phyloP scores from a whole-genome alignment of 2,888 invertebrate species.

The Athripsodes cinereus region DNA sequence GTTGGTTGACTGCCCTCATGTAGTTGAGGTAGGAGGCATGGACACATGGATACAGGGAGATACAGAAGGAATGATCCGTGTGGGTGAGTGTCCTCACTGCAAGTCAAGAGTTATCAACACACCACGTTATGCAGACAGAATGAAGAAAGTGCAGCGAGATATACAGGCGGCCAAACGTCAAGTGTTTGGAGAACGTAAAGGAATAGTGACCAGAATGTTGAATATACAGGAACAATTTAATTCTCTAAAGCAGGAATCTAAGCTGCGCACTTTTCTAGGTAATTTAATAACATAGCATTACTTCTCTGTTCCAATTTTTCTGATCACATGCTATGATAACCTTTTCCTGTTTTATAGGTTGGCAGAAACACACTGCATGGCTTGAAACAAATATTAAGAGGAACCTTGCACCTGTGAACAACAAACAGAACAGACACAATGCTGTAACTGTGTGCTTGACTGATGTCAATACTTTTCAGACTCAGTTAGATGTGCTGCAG shows the following conservation, averaged over 20 bases:
- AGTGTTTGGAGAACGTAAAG: conserved; percentile 29
- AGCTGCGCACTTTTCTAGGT: too few species aligned
- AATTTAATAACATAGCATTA: too few species aligned
- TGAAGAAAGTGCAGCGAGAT: conserved; percentile 40
- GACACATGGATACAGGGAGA: conserved; percentile 39
- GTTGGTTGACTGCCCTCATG: conserved; percentile 49
- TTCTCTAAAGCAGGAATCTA: too few species aligned
- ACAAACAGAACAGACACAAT: too few species aligned
- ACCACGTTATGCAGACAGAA: conserved; percentile 49
- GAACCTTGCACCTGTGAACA: too few species aligned
- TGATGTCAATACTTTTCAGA: background rate
- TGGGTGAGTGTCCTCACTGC: conserved; percentile 50
- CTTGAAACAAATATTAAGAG: too few species aligned
- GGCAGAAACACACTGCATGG: too few species aligned
- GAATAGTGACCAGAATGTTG: background rate
- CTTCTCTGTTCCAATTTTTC: too few species aligned
- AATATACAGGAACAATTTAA: background rate
- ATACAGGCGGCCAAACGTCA: conserved; percentile 41
- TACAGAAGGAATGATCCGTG: conserved; percentile 33
- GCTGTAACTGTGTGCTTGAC: background rate
- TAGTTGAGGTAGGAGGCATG: conserved; percentile 44
- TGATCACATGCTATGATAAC: too few species aligned
- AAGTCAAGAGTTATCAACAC: conserved; percentile 53
- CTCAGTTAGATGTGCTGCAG: background rate
- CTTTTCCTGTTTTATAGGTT: too few species aligned